Evolutionary conservation across 2,113 vertebrate genomes (phyloP), one percentile per base, ranked within the genome.

Genomic region (Sula dactylatra): DNA sequence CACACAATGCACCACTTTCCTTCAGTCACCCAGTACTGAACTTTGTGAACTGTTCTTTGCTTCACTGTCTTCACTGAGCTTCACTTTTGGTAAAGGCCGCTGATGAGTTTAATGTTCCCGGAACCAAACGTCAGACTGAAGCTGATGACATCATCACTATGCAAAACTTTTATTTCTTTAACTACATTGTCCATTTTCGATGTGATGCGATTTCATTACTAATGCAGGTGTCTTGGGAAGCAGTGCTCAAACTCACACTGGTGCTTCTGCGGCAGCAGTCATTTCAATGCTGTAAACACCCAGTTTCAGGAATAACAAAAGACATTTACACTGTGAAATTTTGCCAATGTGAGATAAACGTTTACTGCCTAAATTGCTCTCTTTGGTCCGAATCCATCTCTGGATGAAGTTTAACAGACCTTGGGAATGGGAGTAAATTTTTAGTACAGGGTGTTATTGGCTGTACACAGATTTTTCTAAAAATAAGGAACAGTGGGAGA

Each of bases 11-110:
- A 6, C 16, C 4, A 0, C 44, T 50, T 66, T 4, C 16, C 47
- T 70, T 29, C 6, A n/a, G 54, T 16, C 58, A 54, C 14, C 21
- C 5, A 4, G 0, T 1, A 1, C 13, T 12, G n/a, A 62, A 14
- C 45, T 80, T 31, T 5, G 15, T 29, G 40, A 62, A 7, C 17
- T 38, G 25, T 4, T 52, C n/a, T 70, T 36, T 32, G 40, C 45
- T 40, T 66, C 15, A 1, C 14, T 9, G 32, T 8, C 66, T 24
- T 31, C 16, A 2, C 32, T 9, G 15, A 14, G 27, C 65, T 66
- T 55, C 44, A 2, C 36, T 61, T 76, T 20, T 25, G 34, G 38
- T 16, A 34, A 71, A 87, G 10, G 16, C 18, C 18, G 7, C 6
- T 13, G 34, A 20, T 12, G 52, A 50, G 32, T 31, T 50, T 27